Base-by-base conservation (phyloP, 2,113 vertebrate species). In the Arvicanthis niloticus region DNA sequence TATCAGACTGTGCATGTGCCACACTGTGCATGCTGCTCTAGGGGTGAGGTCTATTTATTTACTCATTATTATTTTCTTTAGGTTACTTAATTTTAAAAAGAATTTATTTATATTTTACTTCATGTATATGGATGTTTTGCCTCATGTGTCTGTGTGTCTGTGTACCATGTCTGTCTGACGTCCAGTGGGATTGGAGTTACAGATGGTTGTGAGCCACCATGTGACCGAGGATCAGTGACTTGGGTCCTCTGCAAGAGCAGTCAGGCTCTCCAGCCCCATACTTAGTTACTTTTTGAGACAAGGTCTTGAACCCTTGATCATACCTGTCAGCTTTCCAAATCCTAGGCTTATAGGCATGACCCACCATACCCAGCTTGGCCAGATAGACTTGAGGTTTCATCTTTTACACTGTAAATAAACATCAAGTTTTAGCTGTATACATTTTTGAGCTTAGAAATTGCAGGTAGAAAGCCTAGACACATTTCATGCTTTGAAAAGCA, bases 1-100 rank as follows among this genome's bases (percentile, higher is more conserved):
- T 51, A 29, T 15, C 29, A 1, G 58, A 34, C 3, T 29, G 62
- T 7, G 9, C 21, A 51, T 11, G 0, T 5, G 29, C 6, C 17
- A 10, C 31, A 70, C 0, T 76, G 29, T 24, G 56, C 58, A 7
- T 29, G 29, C 26, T 88, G 42, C n/a, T 76, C 5, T 4, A 1
- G 65, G 11, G 58, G 26, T 29, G 40, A 48, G 3, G 13, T 65
- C n/a, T 65, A 26, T 5, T 48, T 95, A 40, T 62, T 62, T 82
- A 17, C 22, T 40, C 60, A 60, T 82, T 29, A 60, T 8, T 82
- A 4, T n/a, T n/a, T 22, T 56, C 75, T 45, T 29, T 17, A 16
- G 29, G 75, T 77, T 56, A 58, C 51, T 56, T 80, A 22, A n/a
- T 56, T 24, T 10, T n/a, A 81, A 81, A 53, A 81, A 65, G 62